These are phyloP conservation scores for Leucopternis melanops DNA, from an alignment of 2,113 vertebrate genomes.

Conservation along the genomic window DNA sequence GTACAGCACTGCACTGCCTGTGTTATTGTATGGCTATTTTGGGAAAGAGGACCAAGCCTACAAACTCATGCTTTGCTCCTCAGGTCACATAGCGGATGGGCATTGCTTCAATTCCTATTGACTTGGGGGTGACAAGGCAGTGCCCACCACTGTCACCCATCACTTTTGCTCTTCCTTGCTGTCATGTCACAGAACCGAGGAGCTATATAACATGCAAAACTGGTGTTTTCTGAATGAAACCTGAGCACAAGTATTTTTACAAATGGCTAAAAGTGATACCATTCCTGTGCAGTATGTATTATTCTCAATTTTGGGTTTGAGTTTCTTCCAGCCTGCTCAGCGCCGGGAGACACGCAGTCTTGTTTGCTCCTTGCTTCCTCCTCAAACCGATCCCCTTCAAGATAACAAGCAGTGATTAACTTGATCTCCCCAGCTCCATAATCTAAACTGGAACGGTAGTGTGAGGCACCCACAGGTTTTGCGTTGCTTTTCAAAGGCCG, in stretches of 20 bases:
- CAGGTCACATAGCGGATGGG: not conserved
- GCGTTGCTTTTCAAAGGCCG: not conserved
- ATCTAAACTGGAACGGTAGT: not conserved
- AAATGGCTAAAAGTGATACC: not conserved
- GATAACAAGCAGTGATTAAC: not conserved
- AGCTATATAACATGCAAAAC: not conserved
- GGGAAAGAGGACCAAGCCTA: not conserved
- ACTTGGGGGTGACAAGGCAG: not conserved
- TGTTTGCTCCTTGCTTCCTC: not conserved
- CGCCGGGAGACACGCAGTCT: accelerated
- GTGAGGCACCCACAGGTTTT: not conserved
- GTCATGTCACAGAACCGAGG: not conserved
- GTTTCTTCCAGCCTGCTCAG: not conserved
- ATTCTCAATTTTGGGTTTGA: not conserved
- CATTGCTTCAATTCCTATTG: not conserved
- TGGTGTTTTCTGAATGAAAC: not conserved
- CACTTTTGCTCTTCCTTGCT: not conserved
- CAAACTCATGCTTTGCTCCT: not conserved
- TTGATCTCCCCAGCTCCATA: not conserved
- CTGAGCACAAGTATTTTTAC: not conserved
- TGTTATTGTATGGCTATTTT: not conserved
- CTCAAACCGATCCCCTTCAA: not conserved
- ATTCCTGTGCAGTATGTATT: not conserved
- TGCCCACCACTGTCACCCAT: not conserved
- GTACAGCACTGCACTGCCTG: not conserved